Evolutionary conservation across 2,113 vertebrate species (phyloP).

Genomic region (Odobenus rosmarus): DNA sequence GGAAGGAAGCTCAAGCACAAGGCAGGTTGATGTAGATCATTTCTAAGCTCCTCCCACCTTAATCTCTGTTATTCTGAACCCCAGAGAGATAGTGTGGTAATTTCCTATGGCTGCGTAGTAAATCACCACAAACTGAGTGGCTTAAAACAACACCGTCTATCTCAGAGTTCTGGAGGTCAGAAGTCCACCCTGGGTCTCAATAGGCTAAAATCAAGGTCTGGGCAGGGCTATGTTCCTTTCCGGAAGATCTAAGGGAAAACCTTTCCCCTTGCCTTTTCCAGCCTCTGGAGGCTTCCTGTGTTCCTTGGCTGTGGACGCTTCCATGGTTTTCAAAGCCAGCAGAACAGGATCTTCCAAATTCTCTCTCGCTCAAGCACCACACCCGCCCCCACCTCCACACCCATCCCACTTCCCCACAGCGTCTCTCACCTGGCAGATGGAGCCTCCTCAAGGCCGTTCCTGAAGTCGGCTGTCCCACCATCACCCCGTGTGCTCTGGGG

Average conservation of each 20-base stretch:
- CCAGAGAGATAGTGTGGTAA: rapidly evolving
- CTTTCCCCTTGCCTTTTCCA: background rate
- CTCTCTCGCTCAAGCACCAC: too few species aligned
- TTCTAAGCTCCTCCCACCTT: background rate
- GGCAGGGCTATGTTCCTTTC: background rate
- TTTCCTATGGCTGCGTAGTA: rapidly evolving
- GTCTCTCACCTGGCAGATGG: background rate
- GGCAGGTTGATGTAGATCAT: background rate
- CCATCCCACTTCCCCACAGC: background rate
- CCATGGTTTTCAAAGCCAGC: background rate
- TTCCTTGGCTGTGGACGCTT: background rate
- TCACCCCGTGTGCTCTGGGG: rapidly evolving
- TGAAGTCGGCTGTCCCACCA: background rate
- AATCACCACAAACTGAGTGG: rapidly evolving
- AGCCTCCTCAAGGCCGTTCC: background rate
- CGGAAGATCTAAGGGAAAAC: background rate
- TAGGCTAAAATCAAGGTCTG: background rate
- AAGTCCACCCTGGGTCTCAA: background rate
- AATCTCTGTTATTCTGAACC: background rate
- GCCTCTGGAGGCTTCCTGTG: background rate
- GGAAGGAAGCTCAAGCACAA: background rate
- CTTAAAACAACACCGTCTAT: background rate
- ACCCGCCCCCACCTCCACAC: rapidly evolving
- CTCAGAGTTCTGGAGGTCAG: background rate
- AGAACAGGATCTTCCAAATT: background rate